Base-by-base conservation (phyloP, 2,888 invertebrate genomes). In the Netelia virgata region DNA sequence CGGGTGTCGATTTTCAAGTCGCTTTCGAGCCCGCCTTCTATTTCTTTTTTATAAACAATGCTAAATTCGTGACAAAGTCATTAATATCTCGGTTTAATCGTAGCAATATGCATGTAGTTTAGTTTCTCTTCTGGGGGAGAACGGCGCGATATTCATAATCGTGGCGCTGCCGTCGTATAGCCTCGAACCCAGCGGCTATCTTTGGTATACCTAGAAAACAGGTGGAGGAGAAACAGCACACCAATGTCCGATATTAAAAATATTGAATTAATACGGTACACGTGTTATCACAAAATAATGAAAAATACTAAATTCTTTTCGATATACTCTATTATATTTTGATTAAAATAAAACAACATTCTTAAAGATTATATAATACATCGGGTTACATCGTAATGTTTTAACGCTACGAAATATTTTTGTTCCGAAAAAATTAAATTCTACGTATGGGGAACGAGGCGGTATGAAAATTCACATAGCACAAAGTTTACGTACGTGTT, bases 271-370 rank as follows among this genome's bases (percentile, higher is more conserved):
- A 43, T 10, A 43, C 11, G 8, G 3, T 43, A 10, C 8, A 43
- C 43, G 43, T 43, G 43, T 43, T 66, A 50, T 18, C 41, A 50
- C 28, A 28, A 50, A 63, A 36, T 28, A 36, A 70, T 41, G 57
- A n/a, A 6, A 57, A 28, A 63, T 10, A n/a, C 36, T 16, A 43
- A 64, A 64, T 64, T 63, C 63, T 53, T 55, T 59, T 84, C 68
- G 18, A 87, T 83, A 88, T 86, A 72, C 61, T 89, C 89, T 88
- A 89, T 89, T 90, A 87, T 86, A 90, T 88, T 86, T 88, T 80
- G 86, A 87, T 89, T 88, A 89, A 89, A 91, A 90, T 89, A 90
- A 89, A 89, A 86, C 87, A 89, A 90, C 88, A 85, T 89, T 85
- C 80, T 87, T 88, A 88, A 87, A 88, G 84, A 87, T 87, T 88